Conservation (phyloP, 2,888 invertebrate genomes). For the Coelopa pilipes region DNA sequence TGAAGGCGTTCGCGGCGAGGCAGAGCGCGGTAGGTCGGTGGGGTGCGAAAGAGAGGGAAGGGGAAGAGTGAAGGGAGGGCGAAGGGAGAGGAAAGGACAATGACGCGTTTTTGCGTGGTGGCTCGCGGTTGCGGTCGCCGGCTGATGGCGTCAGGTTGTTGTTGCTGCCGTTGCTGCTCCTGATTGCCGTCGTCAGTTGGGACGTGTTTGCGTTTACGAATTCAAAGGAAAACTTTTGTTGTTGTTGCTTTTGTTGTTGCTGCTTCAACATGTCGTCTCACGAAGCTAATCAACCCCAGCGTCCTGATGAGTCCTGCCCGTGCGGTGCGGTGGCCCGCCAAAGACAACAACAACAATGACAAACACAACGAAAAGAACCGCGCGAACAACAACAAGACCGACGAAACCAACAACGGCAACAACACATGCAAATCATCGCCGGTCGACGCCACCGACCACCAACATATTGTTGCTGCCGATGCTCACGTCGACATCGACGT, state of each 20-base stretch:
- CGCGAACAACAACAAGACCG: too few relatives aligned
- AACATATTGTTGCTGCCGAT: constrained; percentile 15
- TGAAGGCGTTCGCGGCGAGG: background rate
- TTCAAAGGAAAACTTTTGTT: constrained; percentile 59
- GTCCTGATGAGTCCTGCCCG: background rate
- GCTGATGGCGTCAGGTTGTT: constrained; percentile 49
- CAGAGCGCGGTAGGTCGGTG: too few relatives aligned
- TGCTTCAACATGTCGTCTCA: constrained; percentile 6
- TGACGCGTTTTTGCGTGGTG: constrained; percentile 26
- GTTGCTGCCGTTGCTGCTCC: too few relatives aligned
- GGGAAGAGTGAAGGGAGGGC: too few relatives aligned
- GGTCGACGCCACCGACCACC: background rate
- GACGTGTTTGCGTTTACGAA: constrained; percentile 59
- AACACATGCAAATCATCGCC: constrained; percentile 29
- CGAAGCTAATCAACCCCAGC: constrained; percentile 20
- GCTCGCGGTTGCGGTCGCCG: constrained; percentile 35
- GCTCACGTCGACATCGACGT: too few relatives aligned
- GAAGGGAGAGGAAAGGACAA: too few relatives aligned
- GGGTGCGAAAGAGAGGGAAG: too few relatives aligned
- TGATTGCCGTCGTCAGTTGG: constrained; percentile 52
- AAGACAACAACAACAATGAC: too few relatives aligned
- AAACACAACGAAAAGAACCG: too few relatives aligned
- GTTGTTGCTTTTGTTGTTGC: constrained; percentile 40
- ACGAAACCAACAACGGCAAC: too few relatives aligned
- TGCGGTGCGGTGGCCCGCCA: background rate